phyloP scores from a whole-genome alignment of 2,888 invertebrate genomes.

The Lasioglossum figueresi region DNA sequence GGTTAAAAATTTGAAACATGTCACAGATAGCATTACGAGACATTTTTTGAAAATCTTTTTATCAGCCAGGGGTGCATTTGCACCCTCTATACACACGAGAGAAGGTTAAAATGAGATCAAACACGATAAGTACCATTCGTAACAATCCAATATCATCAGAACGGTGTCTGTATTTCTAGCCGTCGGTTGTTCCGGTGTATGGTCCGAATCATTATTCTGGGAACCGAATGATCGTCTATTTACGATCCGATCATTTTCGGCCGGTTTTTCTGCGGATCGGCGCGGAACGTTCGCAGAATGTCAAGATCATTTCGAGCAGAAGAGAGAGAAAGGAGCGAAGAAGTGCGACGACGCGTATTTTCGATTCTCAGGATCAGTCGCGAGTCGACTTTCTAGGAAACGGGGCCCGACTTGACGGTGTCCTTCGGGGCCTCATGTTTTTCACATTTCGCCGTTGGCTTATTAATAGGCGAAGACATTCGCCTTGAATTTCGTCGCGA shows the following conservation, averaged over 20 bases:
- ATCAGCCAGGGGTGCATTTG: too few relatives aligned
- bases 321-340: background rate
- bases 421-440: constrained; percentile 22
- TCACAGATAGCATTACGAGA: too few relatives aligned
- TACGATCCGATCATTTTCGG: background rate
- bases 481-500: constrained; percentile 3
- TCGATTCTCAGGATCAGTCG: background rate
- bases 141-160: too few relatives aligned
- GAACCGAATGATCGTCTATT: background rate
- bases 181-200: background rate
- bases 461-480: constrained; percentile 9
- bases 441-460: constrained; percentile 2
- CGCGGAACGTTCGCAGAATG: constrained; percentile 6
- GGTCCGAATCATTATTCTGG: background rate
- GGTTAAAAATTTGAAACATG: too few relatives aligned
- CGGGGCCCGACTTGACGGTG: background rate
- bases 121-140: too few relatives aligned
- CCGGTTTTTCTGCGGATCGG: background rate
- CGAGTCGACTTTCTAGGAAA: constrained; percentile 16
- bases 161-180: background rate
- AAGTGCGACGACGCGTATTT: background rate
- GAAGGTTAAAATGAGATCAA: too few relatives aligned
- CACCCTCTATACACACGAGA: too few relatives aligned
- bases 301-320: background rate
- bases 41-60: too few relatives aligned